Evolutionary conservation across 2,888 invertebrate species (phyloP), one percentile per base, ranked within the genome.

Genomic region (Heliconius aoede): DNA sequence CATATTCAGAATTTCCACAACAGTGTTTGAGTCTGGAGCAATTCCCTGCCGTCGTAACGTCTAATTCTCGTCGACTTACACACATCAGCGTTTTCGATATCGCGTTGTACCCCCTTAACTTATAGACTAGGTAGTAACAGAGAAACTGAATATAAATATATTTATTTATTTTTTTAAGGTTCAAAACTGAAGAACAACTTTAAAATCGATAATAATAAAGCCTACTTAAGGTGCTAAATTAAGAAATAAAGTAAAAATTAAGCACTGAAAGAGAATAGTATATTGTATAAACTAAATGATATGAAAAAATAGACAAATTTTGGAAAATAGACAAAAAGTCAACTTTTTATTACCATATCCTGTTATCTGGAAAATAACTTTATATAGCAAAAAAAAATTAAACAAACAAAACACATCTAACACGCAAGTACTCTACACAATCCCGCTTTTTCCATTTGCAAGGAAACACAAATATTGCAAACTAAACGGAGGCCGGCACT

Each of bases 1-100:
- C 75, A 78, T 81, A 83, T 81, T 81, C 80, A 74, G 80, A 76
- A 80, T 79, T 80, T 79, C 74, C 80, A 80, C 79, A 79, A 76
- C 75, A 80, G 24, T 40, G 60, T 61, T 61, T 83, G 84, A 84
- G 88, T 85, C 87, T 85, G 85, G 81, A 85, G 86, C 93, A 94
- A 95, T 94, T 95, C 94, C 95, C 94, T 77, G 83, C 86, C 87
- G 93, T 94, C 95, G 94, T 95, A 95, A 94, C 90, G 92, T 94
- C 94, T 95, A 94, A 94, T 95, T 95, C 90, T 89, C 92, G 91
- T 88, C 93, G 94, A 92, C 93, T 95, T 94, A 93, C 93, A 92
- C 93, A 94, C 94, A 94, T 95, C 95, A 95, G 95, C 94, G 90
- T 94, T 94, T 94, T 90, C 93, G 91, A 93, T 94, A 93, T 88